Evolutionary conservation across 2,888 invertebrate genomes (phyloP), one percentile per base, ranked within the genome.

Genomic region (Cyclophora albipunctata): DNA sequence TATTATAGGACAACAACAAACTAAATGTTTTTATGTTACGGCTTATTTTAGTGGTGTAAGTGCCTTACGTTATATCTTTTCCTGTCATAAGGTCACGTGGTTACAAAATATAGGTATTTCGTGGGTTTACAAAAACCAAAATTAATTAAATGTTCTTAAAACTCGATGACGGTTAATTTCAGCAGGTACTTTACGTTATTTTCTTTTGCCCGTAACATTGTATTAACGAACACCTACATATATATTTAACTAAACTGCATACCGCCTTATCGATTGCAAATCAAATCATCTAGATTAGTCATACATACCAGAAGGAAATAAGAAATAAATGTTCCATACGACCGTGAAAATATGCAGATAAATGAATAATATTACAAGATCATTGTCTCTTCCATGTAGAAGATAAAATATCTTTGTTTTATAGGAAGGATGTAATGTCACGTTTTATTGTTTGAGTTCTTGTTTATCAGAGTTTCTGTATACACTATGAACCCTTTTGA

Each of bases 331-430:
- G 52, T 56, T 53, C 48, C 37, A 48, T 51, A 43, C 58, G 68
- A 55, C 70, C 63, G 57, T 66, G 69, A 66, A 66, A 66, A 59
- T 58, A 51, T 37, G 37, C 5, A 37, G 60, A 65, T 61, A 59
- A 53, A 60, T 71, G 73, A 72, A 57, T 72, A 69, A 72, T 55
- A 20, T 60, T 51, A 37, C 50, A 54, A 58, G 55, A 58, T 62
- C 55, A 52, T 59, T 57, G 57, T 54, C 52, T 57, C 48, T 46
- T 49, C 45, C 40, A 35, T 50, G 20, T 20, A 2, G 20, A 20
- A 20, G 20, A 20, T 20, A 20, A 20, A 45, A 45, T 47, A 34
- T 49, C 49, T 45, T 48, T 50, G 45, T 45, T n/a, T 34, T 34
- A 5, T 47, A 43, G 45, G 46, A 43, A 48, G 5, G 5, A 37